phyloP scores from a whole-genome alignment of 2,888 invertebrate genomes.

The Drosophila yooni region DNA sequence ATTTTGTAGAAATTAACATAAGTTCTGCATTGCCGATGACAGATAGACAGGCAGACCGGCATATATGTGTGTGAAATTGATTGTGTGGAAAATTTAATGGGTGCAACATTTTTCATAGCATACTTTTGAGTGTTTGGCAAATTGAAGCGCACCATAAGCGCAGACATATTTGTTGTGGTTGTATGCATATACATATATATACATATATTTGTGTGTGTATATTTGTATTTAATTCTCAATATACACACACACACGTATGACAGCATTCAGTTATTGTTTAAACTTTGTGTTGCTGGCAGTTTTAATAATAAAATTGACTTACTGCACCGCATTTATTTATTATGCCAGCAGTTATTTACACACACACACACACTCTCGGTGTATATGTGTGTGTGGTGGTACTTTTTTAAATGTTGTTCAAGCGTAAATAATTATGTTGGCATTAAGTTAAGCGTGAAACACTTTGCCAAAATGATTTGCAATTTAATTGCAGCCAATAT shows the following conservation, averaged over 20 bases:
- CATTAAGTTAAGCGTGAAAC: conserved; percentile 73
- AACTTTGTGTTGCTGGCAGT: conserved; percentile 48
- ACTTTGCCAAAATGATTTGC: conserved; percentile 66
- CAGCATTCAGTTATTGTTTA: conserved; percentile 48
- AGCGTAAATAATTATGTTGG: conserved; percentile 75
- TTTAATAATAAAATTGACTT: conserved; percentile 79
- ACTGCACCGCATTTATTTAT: conserved; percentile 74
- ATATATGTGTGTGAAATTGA: conserved; percentile 58
- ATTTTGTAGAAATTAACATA: conserved; percentile 61
- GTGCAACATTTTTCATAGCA: conserved; percentile 68
- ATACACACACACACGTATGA: conserved; percentile 3
- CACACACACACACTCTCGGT: not conserved
- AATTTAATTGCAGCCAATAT: conserved; percentile 47
- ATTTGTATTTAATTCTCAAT: conserved; percentile 37
- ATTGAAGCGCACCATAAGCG: conserved; percentile 57
- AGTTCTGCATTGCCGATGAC: conserved; percentile 24
- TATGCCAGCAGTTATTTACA: conserved; percentile 55
- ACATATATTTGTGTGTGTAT: not conserved
- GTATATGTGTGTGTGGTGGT: conserved; percentile 1
- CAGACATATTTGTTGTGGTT: conserved; percentile 29
- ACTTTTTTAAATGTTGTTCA: conserved; percentile 60
- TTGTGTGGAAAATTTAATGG: conserved; percentile 73
- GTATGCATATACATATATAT: not conserved
- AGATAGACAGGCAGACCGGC: not conserved
- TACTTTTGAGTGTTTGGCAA: conserved; percentile 70